A percentile compares a stretch with the other conserved stretches of the same genome.
Conservation (phyloP, 2,888 invertebrate species). For the Epinotia nisella region DNA sequence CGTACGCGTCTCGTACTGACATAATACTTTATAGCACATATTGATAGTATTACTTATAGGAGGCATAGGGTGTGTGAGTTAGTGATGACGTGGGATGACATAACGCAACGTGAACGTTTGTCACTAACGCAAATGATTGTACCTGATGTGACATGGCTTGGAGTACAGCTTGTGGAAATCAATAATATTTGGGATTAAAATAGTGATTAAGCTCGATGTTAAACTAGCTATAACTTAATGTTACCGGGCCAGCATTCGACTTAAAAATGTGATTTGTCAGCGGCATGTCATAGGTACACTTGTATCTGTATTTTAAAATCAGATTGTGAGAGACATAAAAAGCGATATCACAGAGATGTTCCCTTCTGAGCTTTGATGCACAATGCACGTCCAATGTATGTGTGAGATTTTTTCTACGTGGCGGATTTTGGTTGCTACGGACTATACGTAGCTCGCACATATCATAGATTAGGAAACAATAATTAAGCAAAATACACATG, state of each 20-base stretch:
- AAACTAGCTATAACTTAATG: neutral
- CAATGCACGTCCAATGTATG: neutral
- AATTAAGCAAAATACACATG: too few relatives aligned
- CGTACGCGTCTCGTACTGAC: neutral
- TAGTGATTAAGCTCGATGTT: too few relatives aligned
- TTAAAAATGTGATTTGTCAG: neutral
- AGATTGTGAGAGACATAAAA: neutral
- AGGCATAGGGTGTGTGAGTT: constrained; percentile 19
- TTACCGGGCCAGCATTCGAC: neutral
- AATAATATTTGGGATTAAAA: neutral
- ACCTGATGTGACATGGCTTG: constrained; percentile 19
- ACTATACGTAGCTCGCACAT: too few relatives aligned
- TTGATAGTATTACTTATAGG: constrained; percentile 1
- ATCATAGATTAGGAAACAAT: too few relatives aligned
- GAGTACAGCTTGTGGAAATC: constrained; percentile 19
- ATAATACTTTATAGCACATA: constrained; percentile 6
- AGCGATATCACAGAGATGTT: neutral
- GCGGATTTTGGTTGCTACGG: too few relatives aligned
- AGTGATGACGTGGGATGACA: constrained; percentile 33
- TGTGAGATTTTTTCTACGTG: too few relatives aligned
- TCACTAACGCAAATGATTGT: constrained; percentile 28
- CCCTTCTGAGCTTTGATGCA: neutral
- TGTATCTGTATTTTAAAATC: too few relatives aligned
- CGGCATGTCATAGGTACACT: too few relatives aligned
- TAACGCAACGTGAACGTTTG: constrained; percentile 34